These are phyloP conservation scores for Drosophila helvetica DNA, from an alignment of 2,888 invertebrate species.

Conservation along the genomic window DNA sequence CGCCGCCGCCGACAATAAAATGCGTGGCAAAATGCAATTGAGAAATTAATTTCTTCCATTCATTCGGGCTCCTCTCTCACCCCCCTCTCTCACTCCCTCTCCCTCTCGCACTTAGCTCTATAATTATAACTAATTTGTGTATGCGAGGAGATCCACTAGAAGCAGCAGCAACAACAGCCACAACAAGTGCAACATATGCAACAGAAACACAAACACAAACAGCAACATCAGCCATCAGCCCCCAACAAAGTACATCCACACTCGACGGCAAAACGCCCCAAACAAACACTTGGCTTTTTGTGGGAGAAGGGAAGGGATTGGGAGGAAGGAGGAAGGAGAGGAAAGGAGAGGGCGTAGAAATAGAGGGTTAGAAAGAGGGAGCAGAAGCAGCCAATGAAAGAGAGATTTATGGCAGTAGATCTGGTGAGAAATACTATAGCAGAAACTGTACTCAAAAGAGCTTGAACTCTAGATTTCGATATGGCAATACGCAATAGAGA, in stretches of 20 bases:
- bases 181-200: constrained; percentile 29
- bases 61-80: constrained; percentile 49
- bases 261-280: constrained; percentile 58
- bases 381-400: neutral
- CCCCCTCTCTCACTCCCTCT: constrained; percentile 15
- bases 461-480: neutral
- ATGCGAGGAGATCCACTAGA: constrained; percentile 48
- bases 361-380: neutral
- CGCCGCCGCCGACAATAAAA: constrained; percentile 69
- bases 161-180: constrained; percentile 8
- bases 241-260: constrained; percentile 42
- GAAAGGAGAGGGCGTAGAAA: neutral
- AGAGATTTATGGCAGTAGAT: neutral
- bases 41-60: constrained; percentile 78
- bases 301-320: constrained; percentile 4
- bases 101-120: constrained; percentile 74
- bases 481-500: neutral
- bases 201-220: neutral
- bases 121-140: constrained; percentile 80
- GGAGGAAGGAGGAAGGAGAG: neutral
- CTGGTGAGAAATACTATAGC: neutral
- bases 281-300: constrained; percentile 69
- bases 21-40: constrained; percentile 79
- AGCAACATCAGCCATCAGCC: constrained; percentile 4
- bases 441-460: neutral